These are phyloP conservation scores for Tetranychus urticae DNA, from an alignment of 1,140 invertebrate genomes.

Conservation along the genomic window DNA sequence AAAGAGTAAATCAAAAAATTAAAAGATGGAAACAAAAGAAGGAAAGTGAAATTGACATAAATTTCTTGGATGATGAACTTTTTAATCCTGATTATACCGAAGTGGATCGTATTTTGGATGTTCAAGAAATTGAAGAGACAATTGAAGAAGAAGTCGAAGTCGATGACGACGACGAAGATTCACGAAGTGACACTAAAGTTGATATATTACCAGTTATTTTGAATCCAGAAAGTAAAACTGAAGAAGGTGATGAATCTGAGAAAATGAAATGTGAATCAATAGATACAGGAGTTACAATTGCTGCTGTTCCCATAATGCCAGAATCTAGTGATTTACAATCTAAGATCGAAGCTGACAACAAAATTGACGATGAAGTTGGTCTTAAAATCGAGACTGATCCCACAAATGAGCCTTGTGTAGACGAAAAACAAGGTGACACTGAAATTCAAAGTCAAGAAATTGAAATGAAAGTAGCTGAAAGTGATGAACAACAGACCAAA, in stretches of 20 bases:
- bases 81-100: constrained; percentile 98
- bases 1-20: constrained; percentile 73
- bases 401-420: not conserved
- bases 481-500: too few relatives aligned
- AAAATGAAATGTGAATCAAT: not conserved
- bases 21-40: constrained; percentile 86
- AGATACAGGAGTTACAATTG: not conserved
- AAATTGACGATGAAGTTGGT: not conserved
- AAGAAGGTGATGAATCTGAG: not conserved
- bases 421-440: too few relatives aligned
- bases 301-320: constrained; percentile 14
- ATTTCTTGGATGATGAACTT: constrained; percentile 81
- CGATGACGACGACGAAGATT: constrained; percentile 1
- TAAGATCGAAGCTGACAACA: not conserved
- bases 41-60: constrained; percentile 68
- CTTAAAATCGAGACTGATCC: too few relatives aligned
- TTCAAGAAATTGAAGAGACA: constrained; percentile 33
- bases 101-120: constrained; percentile 86
- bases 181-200: not conserved
- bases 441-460: too few relatives aligned
- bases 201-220: not conserved
- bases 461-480: too few relatives aligned
- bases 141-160: constrained; percentile 3
- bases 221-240: not conserved
- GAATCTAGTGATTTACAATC: constrained; percentile 15